Conservation (phyloP, 1,140 invertebrate genomes). For the Diorhabda carinulata region DNA sequence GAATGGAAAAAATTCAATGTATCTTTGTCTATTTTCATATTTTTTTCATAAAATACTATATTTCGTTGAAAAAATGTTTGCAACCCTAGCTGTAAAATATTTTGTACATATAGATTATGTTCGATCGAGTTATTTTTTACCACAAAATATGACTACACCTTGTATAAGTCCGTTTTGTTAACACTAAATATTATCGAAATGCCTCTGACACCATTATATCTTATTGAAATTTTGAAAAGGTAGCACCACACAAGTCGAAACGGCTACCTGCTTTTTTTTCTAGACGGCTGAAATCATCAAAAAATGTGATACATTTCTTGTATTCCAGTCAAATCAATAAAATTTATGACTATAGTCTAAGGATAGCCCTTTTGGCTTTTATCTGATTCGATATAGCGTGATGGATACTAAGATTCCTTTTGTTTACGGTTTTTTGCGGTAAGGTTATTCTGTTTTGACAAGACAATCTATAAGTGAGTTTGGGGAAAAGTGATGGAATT, state of each 20-base stretch:
- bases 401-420: background rate
- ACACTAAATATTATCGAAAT: no score
- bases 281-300: background rate
- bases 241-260: background rate
- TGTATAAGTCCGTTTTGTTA: no score
- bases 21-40: no score
- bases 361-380: background rate
- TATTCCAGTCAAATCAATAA: background rate
- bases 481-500: background rate
- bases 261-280: background rate
- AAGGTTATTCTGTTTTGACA: background rate
- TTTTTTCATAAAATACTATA: no score
- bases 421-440: background rate
- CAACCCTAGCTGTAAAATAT: no score
- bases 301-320: background rate
- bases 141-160: no score
- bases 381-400: background rate
- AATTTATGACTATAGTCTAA: constrained; percentile 2
- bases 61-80: no score
- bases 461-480: background rate
- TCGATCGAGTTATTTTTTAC: no score
- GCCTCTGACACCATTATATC: no score
- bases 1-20: no score
- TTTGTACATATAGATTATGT: no score
- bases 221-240: background rate